phyloP scores from a whole-genome alignment of 2,888 invertebrate species.

The Acanthacorydalis orientalis region DNA sequence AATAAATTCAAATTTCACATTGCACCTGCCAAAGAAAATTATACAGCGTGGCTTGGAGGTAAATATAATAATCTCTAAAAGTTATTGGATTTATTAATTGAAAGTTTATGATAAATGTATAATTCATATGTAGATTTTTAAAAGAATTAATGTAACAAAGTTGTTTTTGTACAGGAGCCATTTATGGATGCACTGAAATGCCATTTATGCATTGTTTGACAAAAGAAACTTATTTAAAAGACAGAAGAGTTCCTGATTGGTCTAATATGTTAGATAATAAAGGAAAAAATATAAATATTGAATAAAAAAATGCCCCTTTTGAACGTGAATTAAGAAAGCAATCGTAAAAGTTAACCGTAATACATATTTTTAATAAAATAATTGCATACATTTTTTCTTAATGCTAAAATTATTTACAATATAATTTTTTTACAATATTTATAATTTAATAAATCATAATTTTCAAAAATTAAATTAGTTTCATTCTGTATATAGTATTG shows the following conservation, averaged over 20 bases:
- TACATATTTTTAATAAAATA: constrained; percentile 1
- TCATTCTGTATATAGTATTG: neutral
- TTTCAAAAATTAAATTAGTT: neutral
- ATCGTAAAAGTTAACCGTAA: neutral
- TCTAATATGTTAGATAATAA: constrained; percentile 44
- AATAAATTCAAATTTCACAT: constrained; percentile 63
- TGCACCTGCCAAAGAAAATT: constrained; percentile 65
- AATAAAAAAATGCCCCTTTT: neutral
- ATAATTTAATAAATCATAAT: neutral
- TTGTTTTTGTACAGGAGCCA: constrained; percentile 35
- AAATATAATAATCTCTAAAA: constrained; percentile 9
- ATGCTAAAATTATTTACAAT: too few species aligned
- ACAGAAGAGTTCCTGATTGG: constrained; percentile 69
- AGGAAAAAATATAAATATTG: constrained; percentile 13
- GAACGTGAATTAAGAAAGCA: neutral
- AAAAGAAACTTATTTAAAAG: constrained; percentile 56
- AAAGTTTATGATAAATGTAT: too few species aligned
- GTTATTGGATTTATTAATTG: neutral
- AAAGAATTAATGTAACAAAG: neutral
- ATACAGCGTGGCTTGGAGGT: constrained; percentile 76
- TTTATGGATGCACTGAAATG: constrained; percentile 62
- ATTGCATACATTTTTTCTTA: neutral
- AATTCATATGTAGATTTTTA: too few species aligned
- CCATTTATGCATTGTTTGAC: constrained; percentile 51
- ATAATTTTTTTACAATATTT: too few species aligned